These are phyloP conservation scores for Actinostola sp. DNA, from an alignment of 92 coral and sea anemone species.

Conservation along the genomic window DNA sequence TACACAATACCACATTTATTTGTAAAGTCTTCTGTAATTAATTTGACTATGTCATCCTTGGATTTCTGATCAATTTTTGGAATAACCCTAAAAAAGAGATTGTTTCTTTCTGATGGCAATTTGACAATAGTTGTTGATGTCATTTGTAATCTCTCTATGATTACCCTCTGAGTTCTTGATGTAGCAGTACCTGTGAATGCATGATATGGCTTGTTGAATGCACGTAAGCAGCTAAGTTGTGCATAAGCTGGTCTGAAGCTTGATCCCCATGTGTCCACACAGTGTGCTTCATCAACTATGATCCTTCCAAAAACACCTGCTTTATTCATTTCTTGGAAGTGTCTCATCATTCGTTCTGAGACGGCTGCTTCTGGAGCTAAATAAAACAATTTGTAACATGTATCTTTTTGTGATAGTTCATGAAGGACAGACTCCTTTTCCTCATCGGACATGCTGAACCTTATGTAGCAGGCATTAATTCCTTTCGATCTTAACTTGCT, in stretches of 20 bases:
- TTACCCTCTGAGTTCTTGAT: conserved; percentile 26
- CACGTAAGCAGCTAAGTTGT: conserved; percentile 7
- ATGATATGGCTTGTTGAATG: conserved; percentile 2
- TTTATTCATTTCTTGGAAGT: conserved; percentile 11
- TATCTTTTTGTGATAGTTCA: conserved; percentile 18
- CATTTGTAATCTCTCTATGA: conserved; percentile 15
- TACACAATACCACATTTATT: conserved; percentile 68
- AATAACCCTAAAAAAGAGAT: conserved; percentile 30
- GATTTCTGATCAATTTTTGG: conserved; percentile 45
- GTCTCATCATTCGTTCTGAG: conserved; percentile 3
- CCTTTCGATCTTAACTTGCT: conserved; percentile 34
- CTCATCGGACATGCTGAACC: conserved; percentile 31
- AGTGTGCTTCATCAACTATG: conserved; percentile 55
- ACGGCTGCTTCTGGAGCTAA: conserved; percentile 51
- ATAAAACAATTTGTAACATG: conserved; percentile 45
- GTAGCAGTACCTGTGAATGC: conserved; percentile 53
- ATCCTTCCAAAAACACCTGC: conserved; percentile 15
- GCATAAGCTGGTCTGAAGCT: conserved; percentile 54
- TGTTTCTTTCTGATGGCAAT: conserved; percentile 15
- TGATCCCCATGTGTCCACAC: conserved; percentile 62
- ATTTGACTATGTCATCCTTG: conserved; percentile 32
- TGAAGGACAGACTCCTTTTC: conserved; percentile 40
- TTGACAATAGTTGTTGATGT: conserved; percentile 7
- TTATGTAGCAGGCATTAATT: conserved; percentile 50
- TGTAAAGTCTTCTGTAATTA: conserved; percentile 14